Evolutionary conservation across 2,888 invertebrate genomes (phyloP).

Genomic region (Augochlorella aurata): DNA sequence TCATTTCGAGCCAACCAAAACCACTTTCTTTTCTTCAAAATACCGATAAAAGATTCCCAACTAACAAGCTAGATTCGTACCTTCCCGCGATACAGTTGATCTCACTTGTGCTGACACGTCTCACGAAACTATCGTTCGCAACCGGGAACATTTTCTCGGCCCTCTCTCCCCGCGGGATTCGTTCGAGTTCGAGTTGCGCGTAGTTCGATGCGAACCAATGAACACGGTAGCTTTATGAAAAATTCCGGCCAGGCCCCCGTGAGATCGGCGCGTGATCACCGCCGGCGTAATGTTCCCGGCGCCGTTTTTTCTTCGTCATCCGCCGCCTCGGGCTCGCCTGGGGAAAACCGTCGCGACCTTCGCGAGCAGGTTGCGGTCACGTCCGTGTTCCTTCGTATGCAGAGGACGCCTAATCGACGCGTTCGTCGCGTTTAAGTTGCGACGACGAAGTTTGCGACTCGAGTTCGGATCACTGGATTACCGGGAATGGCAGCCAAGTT

Average conservation of each 20-base stretch:
- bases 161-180: not conserved
- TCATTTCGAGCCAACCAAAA: no score
- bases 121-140: constrained; percentile 19
- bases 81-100: no score
- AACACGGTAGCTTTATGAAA: constrained; percentile 35
- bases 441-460: not conserved
- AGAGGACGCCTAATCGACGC: constrained; percentile 21
- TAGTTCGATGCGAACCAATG: constrained; percentile 13
- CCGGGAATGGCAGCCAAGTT: constrained; percentile 6
- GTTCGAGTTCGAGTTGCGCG: constrained; percentile 1
- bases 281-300: not conserved
- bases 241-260: constrained; percentile 14
- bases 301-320: not conserved
- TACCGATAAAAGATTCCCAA: no score
- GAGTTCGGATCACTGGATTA: not conserved
- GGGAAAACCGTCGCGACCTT: no score
- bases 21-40: no score
- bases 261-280: not conserved
- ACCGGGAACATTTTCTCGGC: not conserved
- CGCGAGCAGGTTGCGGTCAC: not conserved
- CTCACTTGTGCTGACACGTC: not conserved
- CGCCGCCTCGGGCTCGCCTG: no score
- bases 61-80: no score
- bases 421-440: constrained; percentile 9
- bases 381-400: not conserved